Evolutionary conservation across 2,113 vertebrate genomes (phyloP).

Genomic region (Neotoma lepida): DNA sequence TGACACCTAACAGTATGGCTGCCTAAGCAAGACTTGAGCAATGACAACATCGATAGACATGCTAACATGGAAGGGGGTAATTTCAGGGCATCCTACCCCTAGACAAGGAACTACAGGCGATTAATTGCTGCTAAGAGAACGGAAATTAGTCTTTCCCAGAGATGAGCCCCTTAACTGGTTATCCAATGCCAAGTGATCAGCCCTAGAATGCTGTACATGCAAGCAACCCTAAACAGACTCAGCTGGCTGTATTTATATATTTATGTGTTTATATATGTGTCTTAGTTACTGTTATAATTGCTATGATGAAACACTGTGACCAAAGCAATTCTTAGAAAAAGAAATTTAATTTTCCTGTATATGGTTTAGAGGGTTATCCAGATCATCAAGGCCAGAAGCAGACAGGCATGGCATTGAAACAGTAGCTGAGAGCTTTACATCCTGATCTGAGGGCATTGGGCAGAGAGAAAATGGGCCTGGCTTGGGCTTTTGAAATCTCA

Average conservation of each 20-base stretch:
- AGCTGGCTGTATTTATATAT: no score
- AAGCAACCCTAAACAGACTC: not conserved
- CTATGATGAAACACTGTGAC: not conserved
- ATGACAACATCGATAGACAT: not conserved
- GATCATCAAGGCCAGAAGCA: not conserved
- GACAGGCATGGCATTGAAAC: no score
- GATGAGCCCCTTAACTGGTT: not conserved
- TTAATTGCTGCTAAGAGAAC: not conserved
- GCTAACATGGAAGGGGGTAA: no score
- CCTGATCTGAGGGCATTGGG: not conserved
- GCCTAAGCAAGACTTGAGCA: not conserved
- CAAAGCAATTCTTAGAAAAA: not conserved
- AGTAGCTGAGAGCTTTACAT: not conserved
- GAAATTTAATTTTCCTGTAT: not conserved
- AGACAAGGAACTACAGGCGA: not conserved
- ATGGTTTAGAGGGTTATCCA: not conserved
- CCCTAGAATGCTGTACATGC: not conserved
- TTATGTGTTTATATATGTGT: not conserved
- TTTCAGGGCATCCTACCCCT: not conserved
- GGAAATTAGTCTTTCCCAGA: not conserved
- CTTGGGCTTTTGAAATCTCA: not conserved
- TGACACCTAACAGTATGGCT: not conserved
- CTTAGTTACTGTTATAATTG: not conserved
- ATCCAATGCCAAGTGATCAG: not conserved
- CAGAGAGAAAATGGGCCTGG: no score